Evolutionary conservation across 1,140 invertebrate genomes (phyloP), one percentile per base, ranked within the genome.

Genomic region (Diploscapter pachys): DNA sequence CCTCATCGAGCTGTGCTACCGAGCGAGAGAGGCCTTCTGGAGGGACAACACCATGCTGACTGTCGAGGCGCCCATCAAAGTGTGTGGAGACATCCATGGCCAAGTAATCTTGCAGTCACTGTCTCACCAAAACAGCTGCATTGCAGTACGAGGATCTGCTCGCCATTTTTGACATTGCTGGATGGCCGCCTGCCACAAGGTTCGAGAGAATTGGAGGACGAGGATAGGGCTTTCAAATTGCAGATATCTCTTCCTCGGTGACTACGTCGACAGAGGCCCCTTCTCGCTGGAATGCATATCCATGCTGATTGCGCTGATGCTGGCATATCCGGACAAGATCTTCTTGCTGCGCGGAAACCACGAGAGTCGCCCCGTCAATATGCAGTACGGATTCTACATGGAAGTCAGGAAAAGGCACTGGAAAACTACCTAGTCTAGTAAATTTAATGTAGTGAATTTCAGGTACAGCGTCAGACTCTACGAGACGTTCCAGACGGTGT

Each of bases 281-380:
- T 63, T 53, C 5, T 54, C 2, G 5, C 48, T 53, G 11, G 31
- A 72, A 13, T 13, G 52, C 52, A 52, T 68, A 52, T 68, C 59
- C 49, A n/a, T 68, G 50, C 66, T 68, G 66, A 13, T 71, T 49
- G 61, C 61, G 49, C 90, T 89, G 81, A 90, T 90, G 83, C 89
- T 89, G 72, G 31, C 31, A 31, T 99, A 98, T 89, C 96, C 96
- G 80, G 96, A 99, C 87, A 91, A 96, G 85, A 98, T 99, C 59
- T 98, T 95, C 76, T 88, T 99, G 80, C 96, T 97, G 78, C 90
- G 94, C 84, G 94, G 94, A 51, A 97, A 97, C 86, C 94, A 97
- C 83, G 94, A 97, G 88, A 95, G 93, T 64, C 89, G 96, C 83
- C 95, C 75, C 11, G 81, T 83, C 8, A 81, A 81, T 55, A 81